Evolutionary conservation across 2,797 vertebrate genomes (phyloP).

Genomic region (Hyperoplus immaculatus): DNA sequence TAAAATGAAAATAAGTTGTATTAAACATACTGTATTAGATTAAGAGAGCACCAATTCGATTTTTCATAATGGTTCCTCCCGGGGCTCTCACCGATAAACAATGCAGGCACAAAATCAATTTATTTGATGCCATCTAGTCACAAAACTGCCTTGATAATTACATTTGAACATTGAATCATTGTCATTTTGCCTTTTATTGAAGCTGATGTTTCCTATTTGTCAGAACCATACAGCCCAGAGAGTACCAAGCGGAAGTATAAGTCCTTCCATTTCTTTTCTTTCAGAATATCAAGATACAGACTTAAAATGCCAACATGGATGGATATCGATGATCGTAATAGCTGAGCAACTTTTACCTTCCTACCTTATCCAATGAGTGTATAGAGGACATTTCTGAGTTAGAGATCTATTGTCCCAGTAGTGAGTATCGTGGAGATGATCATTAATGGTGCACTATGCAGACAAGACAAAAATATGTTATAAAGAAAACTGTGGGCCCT

Average conservation of each 20-base stretch:
- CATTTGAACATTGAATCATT: slow-evolving; percentile 43
- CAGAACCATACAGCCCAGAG: slow-evolving; percentile 1
- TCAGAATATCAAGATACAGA: neutral
- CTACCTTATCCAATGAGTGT: neutral
- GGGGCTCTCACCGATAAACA: slow-evolving; percentile 29
- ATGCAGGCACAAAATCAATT: slow-evolving; percentile 31
- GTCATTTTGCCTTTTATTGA: slow-evolving; percentile 14
- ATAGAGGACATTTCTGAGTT: neutral
- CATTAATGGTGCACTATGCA: neutral
- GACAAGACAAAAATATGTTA: too few species aligned
- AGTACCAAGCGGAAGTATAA: neutral
- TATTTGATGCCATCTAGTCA: slow-evolving; percentile 46
- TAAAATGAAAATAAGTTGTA: slow-evolving; percentile 20
- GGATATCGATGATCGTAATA: neutral
- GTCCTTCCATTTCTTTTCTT: neutral
- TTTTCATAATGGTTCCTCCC: slow-evolving; percentile 25
- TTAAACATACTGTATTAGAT: slow-evolving; percentile 20
- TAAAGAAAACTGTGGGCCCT: too few species aligned
- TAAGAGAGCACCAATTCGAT: slow-evolving; percentile 18
- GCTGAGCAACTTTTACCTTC: slow-evolving; percentile 9
- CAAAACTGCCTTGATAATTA: slow-evolving; percentile 44
- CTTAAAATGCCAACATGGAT: neutral
- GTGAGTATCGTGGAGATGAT: neutral
- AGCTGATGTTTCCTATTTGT: slow-evolving; percentile 11
- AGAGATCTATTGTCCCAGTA: neutral